Percentiles rank a stretch among this genome's conserved stretches.
These are phyloP conservation scores for Meda fulgida DNA, from an alignment of 2,797 vertebrate genomes.

Conservation along the genomic window DNA sequence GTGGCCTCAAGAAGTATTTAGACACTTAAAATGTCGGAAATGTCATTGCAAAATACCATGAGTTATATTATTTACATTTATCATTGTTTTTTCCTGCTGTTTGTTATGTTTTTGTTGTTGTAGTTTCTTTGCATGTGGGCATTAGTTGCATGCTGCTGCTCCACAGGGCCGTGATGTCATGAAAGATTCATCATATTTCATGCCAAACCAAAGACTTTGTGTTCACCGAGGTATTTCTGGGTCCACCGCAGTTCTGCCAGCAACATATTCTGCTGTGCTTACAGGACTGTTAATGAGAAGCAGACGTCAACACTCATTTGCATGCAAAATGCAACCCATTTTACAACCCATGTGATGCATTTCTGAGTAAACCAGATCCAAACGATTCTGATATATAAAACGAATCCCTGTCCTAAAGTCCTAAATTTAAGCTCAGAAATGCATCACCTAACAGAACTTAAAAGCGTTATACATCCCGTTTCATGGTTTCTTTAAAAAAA, in stretches of 20 bases:
- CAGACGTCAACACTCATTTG: background rate
- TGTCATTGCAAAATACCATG: background rate
- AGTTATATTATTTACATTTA: background rate
- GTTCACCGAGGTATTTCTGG: constrained; percentile 66
- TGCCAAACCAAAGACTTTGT: constrained; percentile 61
- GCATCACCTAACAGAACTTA: background rate
- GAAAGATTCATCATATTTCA: constrained; percentile 58
- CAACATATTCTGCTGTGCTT: constrained; percentile 56
- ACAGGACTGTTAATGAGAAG: constrained; percentile 60
- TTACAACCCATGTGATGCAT: background rate
- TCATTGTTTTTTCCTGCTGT: background rate
- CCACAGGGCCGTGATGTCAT: constrained; percentile 54
- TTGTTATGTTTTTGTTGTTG: background rate
- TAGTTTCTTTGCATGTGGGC: constrained; percentile 44
- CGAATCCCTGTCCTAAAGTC: background rate
- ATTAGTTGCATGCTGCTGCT: constrained; percentile 54
- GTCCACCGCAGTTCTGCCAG: constrained; percentile 61
- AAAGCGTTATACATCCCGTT: background rate
- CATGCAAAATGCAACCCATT: background rate
- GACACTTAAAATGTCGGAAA: background rate
- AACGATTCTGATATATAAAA: background rate
- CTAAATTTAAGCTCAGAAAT: background rate
- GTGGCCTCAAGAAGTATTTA: background rate
- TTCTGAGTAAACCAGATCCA: background rate
- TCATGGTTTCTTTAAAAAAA: no score